Base-by-base conservation (phyloP, 2,888 invertebrate genomes). In the Ichneumoninae sp. region DNA sequence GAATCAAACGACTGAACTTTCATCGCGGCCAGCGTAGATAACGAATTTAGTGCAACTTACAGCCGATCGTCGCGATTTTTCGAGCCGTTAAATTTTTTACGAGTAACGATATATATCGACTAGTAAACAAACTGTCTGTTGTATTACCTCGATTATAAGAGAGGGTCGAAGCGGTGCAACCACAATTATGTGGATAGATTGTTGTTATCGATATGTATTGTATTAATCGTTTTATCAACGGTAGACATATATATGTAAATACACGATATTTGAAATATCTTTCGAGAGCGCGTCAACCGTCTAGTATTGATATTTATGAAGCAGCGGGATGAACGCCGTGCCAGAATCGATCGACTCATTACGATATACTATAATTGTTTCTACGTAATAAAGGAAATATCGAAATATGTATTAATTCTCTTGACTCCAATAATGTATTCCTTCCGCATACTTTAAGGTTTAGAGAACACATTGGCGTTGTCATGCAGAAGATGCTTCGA, bases 311-410 rank as follows among this genome's bases (percentile, higher is more conserved):
- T 79, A 70, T 79, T 80, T 22, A 30, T 19, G 30, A 78, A 54
- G 47, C 74, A 6, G 36, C 40, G 10, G 69, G 78, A 47, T 57
- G 22, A 33, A 30, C 57, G 47, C 44, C 26, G 68, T 26, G 30
- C 22, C 44, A 36, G 19, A 33, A 47, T 44, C 26, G 54, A 54
- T 68, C 16, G 19, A 70, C 70, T 50, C 36, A 63, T 66, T 70
- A 70, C n/a, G 6, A 70, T 70, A 70, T 33, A 70, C 33, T 66
- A 70, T 66, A 47, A 70, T 70, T 78, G 78, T 84, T 84, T 84
- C 26, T 84, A 84, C 81, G 26, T 66, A 81, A 81, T 81, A 84
- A 84, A 83, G 52, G 47, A 47, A 36, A 22, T 78, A 19, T 19
- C 47, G 26, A 44, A 52, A 50, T 6, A 52, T 36, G 22, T 33